Conservation (phyloP, 1,140 invertebrate genomes). For the Bombus breviceps region DNA sequence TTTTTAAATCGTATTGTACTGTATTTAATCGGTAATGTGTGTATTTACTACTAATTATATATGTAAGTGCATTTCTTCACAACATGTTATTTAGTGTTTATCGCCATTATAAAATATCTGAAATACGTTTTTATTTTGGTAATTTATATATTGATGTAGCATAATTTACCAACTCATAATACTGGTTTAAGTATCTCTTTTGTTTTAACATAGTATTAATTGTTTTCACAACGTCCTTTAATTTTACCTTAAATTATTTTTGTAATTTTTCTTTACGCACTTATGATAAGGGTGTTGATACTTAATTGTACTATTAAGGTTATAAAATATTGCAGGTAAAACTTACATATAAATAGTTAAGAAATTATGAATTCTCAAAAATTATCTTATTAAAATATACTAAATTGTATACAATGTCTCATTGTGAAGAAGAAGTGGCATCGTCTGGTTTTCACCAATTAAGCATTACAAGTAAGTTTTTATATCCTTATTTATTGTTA, state of each 20-base stretch:
- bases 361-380: slow-evolving; percentile 63
- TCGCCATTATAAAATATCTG: not conserved
- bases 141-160: not conserved
- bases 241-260: not conserved
- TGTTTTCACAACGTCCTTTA: not conserved
- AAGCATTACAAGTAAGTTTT: slow-evolving; percentile 85
- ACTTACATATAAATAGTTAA: slow-evolving; percentile 36
- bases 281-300: not conserved
- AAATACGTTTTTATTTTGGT: not conserved
- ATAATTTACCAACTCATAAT: not conserved
- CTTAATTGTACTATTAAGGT: slow-evolving; percentile 16
- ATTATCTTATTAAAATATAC: slow-evolving; percentile 47
- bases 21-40: not conserved
- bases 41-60: slow-evolving; percentile 3
- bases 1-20: not conserved
- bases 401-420: slow-evolving; percentile 76
- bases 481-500: not conserved
- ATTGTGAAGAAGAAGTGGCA: slow-evolving; percentile 79
- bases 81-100: not conserved
- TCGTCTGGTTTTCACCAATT: slow-evolving; percentile 86
- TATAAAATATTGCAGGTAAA: slow-evolving; percentile 39
- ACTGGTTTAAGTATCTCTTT: not conserved
- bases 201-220: not conserved
- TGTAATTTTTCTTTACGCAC: not conserved
- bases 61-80: not conserved